Conservation (phyloP, 2,113 vertebrate genomes). For the Corythornis madagascariensis region DNA sequence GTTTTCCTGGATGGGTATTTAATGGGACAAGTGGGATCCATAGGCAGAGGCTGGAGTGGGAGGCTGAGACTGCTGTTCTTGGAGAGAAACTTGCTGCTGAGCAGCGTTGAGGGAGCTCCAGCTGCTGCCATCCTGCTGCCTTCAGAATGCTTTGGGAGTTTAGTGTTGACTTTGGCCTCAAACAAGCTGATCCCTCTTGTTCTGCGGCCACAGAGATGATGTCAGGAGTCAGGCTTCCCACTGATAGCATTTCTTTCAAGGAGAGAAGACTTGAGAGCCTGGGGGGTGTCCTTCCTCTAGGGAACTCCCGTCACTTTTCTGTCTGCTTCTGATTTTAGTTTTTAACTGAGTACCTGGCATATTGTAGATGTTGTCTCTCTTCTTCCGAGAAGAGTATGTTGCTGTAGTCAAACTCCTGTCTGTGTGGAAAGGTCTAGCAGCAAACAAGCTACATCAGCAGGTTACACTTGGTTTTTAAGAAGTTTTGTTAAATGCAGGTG, state of each 20-base stretch:
- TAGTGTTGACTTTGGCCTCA: neutral
- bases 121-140: no score
- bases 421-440: neutral
- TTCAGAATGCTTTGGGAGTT: no score
- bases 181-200: neutral
- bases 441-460: neutral
- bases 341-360: neutral
- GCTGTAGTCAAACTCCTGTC: neutral
- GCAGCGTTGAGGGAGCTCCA: no score
- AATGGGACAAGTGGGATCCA: no score
- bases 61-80: no score
- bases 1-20: no score
- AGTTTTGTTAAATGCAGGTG: neutral
- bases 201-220: neutral
- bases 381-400: neutral
- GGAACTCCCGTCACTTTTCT: neutral
- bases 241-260: neutral
- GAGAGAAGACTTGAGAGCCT: neutral
- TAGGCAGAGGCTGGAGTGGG: no score
- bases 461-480: neutral
- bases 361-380: neutral
- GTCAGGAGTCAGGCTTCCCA: neutral
- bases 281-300: neutral
- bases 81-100: no score
- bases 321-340: neutral